These are phyloP conservation scores for Teleiodes luculella DNA, from an alignment of 2,888 invertebrate species.

Conservation along the genomic window DNA sequence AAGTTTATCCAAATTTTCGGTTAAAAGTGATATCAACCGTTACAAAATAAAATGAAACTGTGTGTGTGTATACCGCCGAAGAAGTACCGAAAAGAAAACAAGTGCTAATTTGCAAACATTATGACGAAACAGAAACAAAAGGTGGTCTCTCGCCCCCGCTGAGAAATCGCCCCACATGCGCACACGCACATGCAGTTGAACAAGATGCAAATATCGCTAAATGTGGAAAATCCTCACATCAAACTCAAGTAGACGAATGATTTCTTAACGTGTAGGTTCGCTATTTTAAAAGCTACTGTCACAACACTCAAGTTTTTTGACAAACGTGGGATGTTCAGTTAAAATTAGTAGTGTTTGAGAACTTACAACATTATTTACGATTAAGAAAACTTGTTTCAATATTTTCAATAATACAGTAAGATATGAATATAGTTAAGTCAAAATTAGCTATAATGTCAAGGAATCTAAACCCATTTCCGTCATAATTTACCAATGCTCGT, in stretches of 20 bases:
- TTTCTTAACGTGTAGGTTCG: too few species aligned
- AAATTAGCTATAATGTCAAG: background rate
- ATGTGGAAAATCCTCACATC: too few species aligned
- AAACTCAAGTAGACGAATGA: too few species aligned
- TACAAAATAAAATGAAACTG: background rate
- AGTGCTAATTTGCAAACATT: slow-evolving; percentile 55
- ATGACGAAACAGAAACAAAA: slow-evolving; percentile 54
- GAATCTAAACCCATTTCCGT: background rate
- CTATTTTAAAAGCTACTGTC: too few species aligned
- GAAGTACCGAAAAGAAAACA: slow-evolving; percentile 13
- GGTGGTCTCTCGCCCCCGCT: slow-evolving; percentile 33
- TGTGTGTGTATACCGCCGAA: slow-evolving; percentile 7
- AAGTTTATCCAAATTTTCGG: background rate
- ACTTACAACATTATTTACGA: too few species aligned
- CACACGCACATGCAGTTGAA: background rate
- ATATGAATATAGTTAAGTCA: too few species aligned
- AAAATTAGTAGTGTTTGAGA: too few species aligned
- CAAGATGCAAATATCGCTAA: background rate
- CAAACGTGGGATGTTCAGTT: background rate
- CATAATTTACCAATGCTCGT: background rate
- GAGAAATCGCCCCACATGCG: slow-evolving; percentile 10
- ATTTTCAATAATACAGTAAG: too few species aligned
- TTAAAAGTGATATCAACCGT: background rate
- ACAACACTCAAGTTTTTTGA: background rate
- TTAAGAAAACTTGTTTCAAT: too few species aligned